A percentile compares a stretch with the other conserved stretches of the same genome.
Conservation (phyloP, 2,888 invertebrate species). For the Coleophora flavipennella region DNA sequence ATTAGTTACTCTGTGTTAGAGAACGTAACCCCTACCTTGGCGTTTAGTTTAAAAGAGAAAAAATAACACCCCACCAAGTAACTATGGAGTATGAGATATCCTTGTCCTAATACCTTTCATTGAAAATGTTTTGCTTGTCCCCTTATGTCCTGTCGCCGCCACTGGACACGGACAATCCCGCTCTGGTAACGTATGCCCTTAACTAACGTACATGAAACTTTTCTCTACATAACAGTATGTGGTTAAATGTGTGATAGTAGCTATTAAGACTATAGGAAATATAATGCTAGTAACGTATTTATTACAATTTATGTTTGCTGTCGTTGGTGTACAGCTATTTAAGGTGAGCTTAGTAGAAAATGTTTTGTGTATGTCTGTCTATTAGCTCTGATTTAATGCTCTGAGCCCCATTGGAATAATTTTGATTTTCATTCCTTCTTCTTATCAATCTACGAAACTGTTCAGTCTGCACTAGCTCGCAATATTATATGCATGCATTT, state of each 20-base stretch:
- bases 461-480: too few species aligned
- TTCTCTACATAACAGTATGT: constrained; percentile 83
- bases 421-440: too few species aligned
- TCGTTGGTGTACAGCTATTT: constrained; percentile 99
- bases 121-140: constrained; percentile 65
- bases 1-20: constrained; percentile 29
- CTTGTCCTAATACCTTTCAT: constrained; percentile 30
- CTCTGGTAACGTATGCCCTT: constrained; percentile 55
- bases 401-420: too few species aligned
- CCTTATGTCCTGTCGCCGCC: constrained; percentile 63
- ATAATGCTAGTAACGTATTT: constrained; percentile 99
- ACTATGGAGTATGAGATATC: background rate
- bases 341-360: constrained; percentile 79
- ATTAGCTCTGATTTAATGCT: too few species aligned
- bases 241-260: constrained; percentile 99
- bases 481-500: too few species aligned
- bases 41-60: constrained; percentile 32
- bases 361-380: too few species aligned
- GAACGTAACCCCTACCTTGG: constrained; percentile 66
- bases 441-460: too few species aligned
- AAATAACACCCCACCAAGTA: constrained; percentile 5
- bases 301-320: constrained; percentile 99
- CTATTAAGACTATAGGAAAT: constrained; percentile 99
- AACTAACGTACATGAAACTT: constrained; percentile 45
- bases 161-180: constrained; percentile 44